Evolutionary conservation across 2,888 invertebrate species (phyloP).

Genomic region (Megaustenia siamemsis): DNA sequence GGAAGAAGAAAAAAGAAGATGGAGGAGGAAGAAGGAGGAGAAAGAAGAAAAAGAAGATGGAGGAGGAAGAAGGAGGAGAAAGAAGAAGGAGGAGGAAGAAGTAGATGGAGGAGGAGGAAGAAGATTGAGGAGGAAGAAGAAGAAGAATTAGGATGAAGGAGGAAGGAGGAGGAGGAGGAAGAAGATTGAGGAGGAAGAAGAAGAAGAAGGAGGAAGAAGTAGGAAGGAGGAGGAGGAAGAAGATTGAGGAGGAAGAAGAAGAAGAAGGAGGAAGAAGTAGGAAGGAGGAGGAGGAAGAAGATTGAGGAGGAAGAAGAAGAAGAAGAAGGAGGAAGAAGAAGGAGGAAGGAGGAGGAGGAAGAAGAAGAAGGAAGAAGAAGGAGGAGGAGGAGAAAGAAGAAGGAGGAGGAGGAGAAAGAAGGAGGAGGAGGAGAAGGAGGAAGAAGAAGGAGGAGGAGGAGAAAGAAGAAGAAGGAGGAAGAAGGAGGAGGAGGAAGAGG

Average conservation of each 20-base stretch:
- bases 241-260: neutral
- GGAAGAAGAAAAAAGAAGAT: slow-evolving; percentile 32
- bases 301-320: too few species aligned
- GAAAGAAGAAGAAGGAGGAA: neutral
- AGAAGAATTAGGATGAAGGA: neutral
- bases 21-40: too few species aligned
- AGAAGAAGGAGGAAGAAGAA: neutral
- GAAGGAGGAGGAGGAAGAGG: neutral
- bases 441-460: neutral
- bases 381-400: neutral
- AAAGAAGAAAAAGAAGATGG: too few species aligned
- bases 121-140: too few species aligned
- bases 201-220: neutral
- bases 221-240: neutral
- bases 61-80: slow-evolving; percentile 18
- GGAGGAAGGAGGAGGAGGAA: neutral
- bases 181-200: neutral
- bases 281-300: too few species aligned
- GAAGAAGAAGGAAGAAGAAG: neutral
- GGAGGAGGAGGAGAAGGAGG: slow-evolving; percentile 24
- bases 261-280: neutral
- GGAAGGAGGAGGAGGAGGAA: neutral
- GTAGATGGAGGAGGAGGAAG: too few species aligned
- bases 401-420: neutral
- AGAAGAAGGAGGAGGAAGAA: slow-evolving; percentile 15